phyloP scores from a whole-genome alignment of 2,113 vertebrate species.

The Alethe diademata region DNA sequence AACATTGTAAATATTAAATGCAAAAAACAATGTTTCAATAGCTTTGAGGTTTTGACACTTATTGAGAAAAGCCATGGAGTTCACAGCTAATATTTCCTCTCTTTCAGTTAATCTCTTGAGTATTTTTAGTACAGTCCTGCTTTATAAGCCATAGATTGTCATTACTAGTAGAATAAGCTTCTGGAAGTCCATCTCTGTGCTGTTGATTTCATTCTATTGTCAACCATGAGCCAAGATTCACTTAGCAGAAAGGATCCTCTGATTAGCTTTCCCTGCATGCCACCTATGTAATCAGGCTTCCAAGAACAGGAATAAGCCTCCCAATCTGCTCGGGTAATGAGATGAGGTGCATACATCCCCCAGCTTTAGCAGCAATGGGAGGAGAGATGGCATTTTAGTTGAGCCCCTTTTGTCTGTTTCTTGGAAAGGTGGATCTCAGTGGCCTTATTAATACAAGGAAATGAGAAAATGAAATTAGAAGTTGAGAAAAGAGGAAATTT shows the following conservation, averaged over 20 bases:
- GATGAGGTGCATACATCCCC: accelerated
- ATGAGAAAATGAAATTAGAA: neutral
- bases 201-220: neutral
- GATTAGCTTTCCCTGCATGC: neutral
- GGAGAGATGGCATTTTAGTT: neutral
- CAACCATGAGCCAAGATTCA: neutral
- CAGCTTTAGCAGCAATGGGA: neutral
- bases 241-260: neutral
- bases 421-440: neutral
- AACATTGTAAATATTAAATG: slow-evolving; percentile 45
- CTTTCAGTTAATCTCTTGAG: neutral
- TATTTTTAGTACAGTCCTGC: neutral
- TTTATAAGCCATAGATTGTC: neutral
- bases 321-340: neutral
- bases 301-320: neutral
- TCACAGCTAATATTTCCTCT: slow-evolving; percentile 19
- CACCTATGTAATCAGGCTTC: neutral
- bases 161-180: neutral
- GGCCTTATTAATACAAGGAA: neutral
- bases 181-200: neutral
- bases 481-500: neutral
- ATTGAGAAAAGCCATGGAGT: slow-evolving; percentile 9
- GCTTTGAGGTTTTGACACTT: slow-evolving; percentile 43
- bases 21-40: slow-evolving; percentile 53
- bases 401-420: accelerated